A percentile compares a stretch with the other conserved stretches of the same genome.
These are phyloP conservation scores for Morbakka virulenta DNA, from an alignment of 30 jellyfish, hydroid and myxozoan species.

Conservation along the genomic window DNA sequence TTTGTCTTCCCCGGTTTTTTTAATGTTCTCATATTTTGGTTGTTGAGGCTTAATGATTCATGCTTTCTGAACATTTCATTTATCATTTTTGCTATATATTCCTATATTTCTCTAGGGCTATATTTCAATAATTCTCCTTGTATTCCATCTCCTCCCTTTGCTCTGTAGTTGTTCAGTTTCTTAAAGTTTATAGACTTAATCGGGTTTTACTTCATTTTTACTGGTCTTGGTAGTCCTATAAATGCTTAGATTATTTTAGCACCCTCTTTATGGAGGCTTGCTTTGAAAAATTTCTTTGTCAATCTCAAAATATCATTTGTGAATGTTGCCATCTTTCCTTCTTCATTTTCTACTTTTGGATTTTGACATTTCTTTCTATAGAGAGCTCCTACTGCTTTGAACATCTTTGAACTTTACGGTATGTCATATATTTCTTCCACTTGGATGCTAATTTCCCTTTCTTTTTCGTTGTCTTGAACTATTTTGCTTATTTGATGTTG, in stretches of 20 bases:
- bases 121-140: slow-evolving; percentile 12
- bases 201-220: too few relatives aligned
- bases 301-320: slow-evolving; percentile 8
- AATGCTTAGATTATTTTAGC: slow-evolving; percentile 13
- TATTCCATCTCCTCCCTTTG: slow-evolving; percentile 31
- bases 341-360: slow-evolving; percentile 8
- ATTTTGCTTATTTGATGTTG: too few relatives aligned
- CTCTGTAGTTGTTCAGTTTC: slow-evolving; percentile 25
- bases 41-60: slow-evolving; percentile 3
- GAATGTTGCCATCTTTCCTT: slow-evolving; percentile 13
- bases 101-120: neutral
- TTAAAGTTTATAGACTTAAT: too few relatives aligned
- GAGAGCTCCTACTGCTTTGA: slow-evolving; percentile 32
- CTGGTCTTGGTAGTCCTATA: slow-evolving; percentile 25
- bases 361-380: slow-evolving; percentile 15
- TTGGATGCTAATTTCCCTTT: slow-evolving; percentile 19
- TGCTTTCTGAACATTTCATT: slow-evolving; percentile 6
- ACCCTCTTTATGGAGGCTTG: slow-evolving; percentile 29
- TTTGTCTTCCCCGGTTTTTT: slow-evolving; percentile 12
- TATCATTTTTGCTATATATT: slow-evolving; percentile 2
- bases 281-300: slow-evolving; percentile 15
- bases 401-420: slow-evolving; percentile 10
- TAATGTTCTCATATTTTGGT: slow-evolving; percentile 4
- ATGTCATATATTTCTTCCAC: slow-evolving; percentile 5
- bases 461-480: too few relatives aligned